Percentiles rank a stretch among this genome's conserved stretches.
These are phyloP conservation scores for Climacteris rufus DNA, from an alignment of 2,113 vertebrate genomes.

Conservation along the genomic window DNA sequence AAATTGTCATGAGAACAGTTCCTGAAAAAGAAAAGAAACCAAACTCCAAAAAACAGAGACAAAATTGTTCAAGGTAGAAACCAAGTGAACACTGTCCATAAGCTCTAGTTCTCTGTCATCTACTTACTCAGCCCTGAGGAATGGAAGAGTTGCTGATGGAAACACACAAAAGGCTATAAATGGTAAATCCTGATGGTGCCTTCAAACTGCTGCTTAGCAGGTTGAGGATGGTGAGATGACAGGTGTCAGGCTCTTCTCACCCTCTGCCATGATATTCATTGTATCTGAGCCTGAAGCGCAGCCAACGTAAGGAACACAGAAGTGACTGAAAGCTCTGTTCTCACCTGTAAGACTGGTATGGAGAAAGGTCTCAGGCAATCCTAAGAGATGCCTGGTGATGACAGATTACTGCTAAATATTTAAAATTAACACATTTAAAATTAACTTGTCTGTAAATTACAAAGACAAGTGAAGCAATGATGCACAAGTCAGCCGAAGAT, in stretches of 20 bases:
- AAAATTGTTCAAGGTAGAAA: not conserved
- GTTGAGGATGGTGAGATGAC: not conserved
- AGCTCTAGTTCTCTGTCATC: not conserved
- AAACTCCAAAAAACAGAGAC: not conserved
- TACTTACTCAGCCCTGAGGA: not conserved
- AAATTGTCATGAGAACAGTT: not conserved
- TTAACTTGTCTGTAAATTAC: not conserved
- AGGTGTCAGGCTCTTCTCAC: not conserved
- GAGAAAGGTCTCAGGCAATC: not conserved
- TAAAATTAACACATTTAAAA: not conserved
- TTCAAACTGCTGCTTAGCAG: not conserved
- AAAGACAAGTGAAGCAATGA: not conserved
- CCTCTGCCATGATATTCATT: not conserved
- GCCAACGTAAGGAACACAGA: not conserved
- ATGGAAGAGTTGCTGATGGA: not conserved
- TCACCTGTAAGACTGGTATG: not conserved
- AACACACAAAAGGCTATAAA: not conserved
- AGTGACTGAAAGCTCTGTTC: not conserved
- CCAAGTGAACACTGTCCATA: not conserved
- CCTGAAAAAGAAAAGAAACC: not conserved
- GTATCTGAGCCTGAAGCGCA: not conserved
- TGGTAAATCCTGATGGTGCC: not conserved
- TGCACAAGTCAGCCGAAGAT: not conserved
- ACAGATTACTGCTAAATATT: not conserved
- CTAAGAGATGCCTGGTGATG: not conserved